phyloP scores from a whole-genome alignment of 2,888 invertebrate species.

The Caenorhabditis doughertyi region DNA sequence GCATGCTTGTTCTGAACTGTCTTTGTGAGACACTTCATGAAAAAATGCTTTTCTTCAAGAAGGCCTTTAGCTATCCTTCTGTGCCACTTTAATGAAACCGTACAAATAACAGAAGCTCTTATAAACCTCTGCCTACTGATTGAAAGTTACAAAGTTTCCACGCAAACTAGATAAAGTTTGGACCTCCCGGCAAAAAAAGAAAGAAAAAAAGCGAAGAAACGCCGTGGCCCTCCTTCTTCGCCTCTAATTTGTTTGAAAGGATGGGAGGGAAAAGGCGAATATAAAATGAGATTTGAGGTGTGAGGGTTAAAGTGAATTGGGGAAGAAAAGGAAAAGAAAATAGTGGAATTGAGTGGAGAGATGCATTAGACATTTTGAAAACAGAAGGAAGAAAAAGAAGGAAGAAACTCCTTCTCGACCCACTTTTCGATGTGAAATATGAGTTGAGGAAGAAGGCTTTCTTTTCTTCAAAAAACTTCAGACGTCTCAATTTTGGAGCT shows the following conservation, averaged over 20 bases:
- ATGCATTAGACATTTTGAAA: slow-evolving; percentile 28
- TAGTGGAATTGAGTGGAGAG: slow-evolving; percentile 29
- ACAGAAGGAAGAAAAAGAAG: background rate
- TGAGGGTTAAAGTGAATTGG: background rate
- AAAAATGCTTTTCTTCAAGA: too few species aligned
- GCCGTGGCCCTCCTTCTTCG: background rate
- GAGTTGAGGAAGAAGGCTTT: slow-evolving; percentile 18
- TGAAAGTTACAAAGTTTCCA: too few species aligned
- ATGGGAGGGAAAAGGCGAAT: background rate
- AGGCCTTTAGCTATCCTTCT: too few species aligned
- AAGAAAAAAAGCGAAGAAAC: slow-evolving; percentile 9
- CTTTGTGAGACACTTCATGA: too few species aligned
- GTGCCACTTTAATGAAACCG: too few species aligned
- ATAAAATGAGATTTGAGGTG: slow-evolving; percentile 46
- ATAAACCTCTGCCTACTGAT: too few species aligned
- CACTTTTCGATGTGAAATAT: slow-evolving; percentile 8
- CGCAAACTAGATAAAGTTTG: background rate
- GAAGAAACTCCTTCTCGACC: background rate
- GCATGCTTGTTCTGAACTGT: too few species aligned
- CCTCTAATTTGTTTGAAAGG: slow-evolving; percentile 48
- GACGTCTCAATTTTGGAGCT: background rate
- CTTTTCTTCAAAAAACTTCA: slow-evolving; percentile 10
- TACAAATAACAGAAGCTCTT: too few species aligned
- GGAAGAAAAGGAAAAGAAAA: slow-evolving; percentile 4
- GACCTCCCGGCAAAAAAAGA: background rate